Evolutionary conservation across 1,140 invertebrate species (phyloP).

Genomic region (Acromyrmex echinatior): DNA sequence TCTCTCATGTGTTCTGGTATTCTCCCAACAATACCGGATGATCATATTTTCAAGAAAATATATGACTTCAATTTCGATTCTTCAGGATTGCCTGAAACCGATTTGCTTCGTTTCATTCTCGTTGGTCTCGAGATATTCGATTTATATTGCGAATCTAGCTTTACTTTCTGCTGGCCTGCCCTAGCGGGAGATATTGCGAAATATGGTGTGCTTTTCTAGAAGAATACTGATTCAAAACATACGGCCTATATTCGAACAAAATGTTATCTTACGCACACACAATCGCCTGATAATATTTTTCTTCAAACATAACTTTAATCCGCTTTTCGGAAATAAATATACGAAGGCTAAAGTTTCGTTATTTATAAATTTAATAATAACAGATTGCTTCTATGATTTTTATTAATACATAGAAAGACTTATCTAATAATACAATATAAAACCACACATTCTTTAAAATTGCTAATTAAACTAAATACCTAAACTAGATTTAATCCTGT

Average conservation of each 20-base stretch:
- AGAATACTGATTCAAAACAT: conserved; percentile 31
- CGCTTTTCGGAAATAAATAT: neutral
- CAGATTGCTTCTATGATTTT: neutral
- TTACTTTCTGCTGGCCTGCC: conserved; percentile 38
- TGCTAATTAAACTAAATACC: neutral
- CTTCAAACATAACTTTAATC: neutral
- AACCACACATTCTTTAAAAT: neutral
- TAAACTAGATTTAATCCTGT: conserved; percentile 5
- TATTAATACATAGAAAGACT: neutral
- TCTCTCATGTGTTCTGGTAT: conserved; percentile 24
- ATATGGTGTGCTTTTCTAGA: conserved; percentile 23
- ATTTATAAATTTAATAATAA: neutral
- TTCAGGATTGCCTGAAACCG: conserved; percentile 59
- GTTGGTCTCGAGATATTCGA: conserved; percentile 56
- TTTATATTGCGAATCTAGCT: conserved; percentile 61
- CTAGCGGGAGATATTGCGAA: conserved; percentile 39
- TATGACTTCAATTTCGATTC: conserved; percentile 60
- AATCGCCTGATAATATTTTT: conserved; percentile 17
- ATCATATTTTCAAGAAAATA: conserved; percentile 63
- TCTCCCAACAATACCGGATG: conserved; percentile 37
- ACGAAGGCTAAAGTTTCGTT: neutral
- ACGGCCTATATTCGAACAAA: conserved; percentile 10
- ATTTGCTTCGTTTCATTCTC: conserved; percentile 45
- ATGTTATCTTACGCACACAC: conserved; percentile 1
- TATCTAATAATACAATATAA: neutral